Base-by-base conservation (phyloP, 2,888 invertebrate genomes). In the Miltochrista miniata region DNA sequence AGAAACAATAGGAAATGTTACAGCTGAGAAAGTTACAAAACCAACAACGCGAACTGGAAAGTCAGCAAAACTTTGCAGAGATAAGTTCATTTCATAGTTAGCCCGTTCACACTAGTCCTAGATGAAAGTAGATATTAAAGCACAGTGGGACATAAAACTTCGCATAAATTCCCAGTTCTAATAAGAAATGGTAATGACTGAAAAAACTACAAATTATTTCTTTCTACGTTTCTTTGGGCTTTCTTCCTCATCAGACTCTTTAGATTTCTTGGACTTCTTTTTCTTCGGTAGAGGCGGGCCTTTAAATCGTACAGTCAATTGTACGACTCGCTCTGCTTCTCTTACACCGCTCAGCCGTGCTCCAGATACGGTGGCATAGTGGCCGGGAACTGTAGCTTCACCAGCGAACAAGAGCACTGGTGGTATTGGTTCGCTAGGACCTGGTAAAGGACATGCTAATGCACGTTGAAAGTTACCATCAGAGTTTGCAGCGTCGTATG, bases 381-480 rank as follows among this genome's bases (percentile, higher is more conserved):
- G 95, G 0, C 95, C 94, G 0, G 94, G 93, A 31, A 95, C 94
- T 0, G 96, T 96, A 0, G 96, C 96, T 79, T 97, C 97, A 0
- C 97, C 97, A 12, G 96, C 96, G 74, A 97, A 96, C 41, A 96
- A 78, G 35, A 97, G 81, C 40, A 94, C 93, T 0, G 96, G 96
- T 0, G 94, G 93, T n/a, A 93, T 83, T 0, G 94, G 92, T 35
- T 86, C 86, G 54, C 92, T 93, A 33, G 93, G 93, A 0, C 93
- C 92, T 11, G 94, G 94, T 34, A 96, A 75, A 0, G 96, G 96
- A 62, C 92, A 92, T 0, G 94, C 94, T 45, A 96, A 71, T 1
- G 93, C 92, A 48, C 79, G 71, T 50, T 88, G 90, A n/a, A 76
- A 74, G 1, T 70, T 48, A 1, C 89, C 90, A 15, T 83, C 74